Evolutionary conservation across 2,113 vertebrate genomes (phyloP), one percentile per base, ranked within the genome.

Genomic region (Vulpes lagopus): DNA sequence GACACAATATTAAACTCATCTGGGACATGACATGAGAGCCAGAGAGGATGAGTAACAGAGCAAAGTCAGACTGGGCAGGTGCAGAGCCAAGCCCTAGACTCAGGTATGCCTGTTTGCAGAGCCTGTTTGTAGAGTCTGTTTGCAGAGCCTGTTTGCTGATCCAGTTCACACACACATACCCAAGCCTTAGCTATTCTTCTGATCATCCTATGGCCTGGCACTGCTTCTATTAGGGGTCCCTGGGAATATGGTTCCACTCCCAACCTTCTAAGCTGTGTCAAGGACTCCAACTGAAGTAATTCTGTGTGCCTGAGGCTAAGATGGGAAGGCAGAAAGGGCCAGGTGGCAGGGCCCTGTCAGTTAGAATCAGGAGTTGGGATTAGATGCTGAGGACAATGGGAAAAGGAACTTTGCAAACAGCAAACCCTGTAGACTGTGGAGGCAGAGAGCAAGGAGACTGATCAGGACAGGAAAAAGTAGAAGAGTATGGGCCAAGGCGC

Each of bases 1-100:
- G 57, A 91, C 11, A 23, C 11, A 9, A 38, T 80, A 80, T 51
- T 64, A 92, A 84, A 80, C 32, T 22, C 79, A 69, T 30, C 2
- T 25, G 62, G 67, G 30, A 74, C 62, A 25, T 1, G 43, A 73
- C 16, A 49, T 8, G 14, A 78, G 74, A 30, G 27, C n/a, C 88
- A 95, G 94, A 60, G 80, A 94, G 73, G 79, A 60, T 38, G 3
- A 81, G 51, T 57, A 51, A 87, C 57, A 16, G 76, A 92, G 73
- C 69, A n/a, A 57, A 71, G 80, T 60, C 80, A 79, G 5, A 80
- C 74, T 22, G 38, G 20, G 4, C 27, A 49, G 35, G 30, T 8
- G 27, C 79, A 17, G 62, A 53, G 59, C 76, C 73, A n/a, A 51
- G 53, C 10, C 30, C 49, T 22, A 59, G 78, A 19, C 23, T 16